These are phyloP conservation scores for Syngnathus typhle DNA, from an alignment of 2,113 vertebrate genomes.

Conservation along the genomic window DNA sequence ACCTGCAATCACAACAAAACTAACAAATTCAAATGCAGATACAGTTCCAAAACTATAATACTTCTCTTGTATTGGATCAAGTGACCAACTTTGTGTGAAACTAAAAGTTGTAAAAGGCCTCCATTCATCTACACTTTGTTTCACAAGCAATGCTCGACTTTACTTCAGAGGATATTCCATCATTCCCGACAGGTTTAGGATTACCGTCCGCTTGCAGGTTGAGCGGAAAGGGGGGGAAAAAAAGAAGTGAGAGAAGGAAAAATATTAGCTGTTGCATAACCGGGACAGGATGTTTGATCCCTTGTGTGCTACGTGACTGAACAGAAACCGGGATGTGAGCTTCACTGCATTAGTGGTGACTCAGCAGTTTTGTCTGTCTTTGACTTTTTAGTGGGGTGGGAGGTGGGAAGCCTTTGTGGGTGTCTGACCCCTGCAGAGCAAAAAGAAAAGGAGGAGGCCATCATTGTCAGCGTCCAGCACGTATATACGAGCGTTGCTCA, in stretches of 20 bases:
- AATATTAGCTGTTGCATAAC: conserved; percentile 24
- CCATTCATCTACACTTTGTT: not conserved
- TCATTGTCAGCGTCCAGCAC: conserved; percentile 33
- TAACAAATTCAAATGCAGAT: no score
- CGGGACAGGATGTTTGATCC: not conserved
- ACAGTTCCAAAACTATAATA: no score
- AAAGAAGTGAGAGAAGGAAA: conserved; percentile 5
- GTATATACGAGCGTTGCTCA: conserved; percentile 55
- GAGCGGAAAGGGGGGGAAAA: not conserved
- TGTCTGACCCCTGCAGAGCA: conserved; percentile 40
- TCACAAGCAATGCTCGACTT: not conserved
- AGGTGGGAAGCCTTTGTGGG: conserved; percentile 47
- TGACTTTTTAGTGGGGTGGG: conserved; percentile 42
- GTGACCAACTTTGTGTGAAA: not conserved
- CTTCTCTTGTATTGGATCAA: not conserved
- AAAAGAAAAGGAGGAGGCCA: conserved; percentile 45
- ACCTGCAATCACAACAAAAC: no score
- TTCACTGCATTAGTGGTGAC: conserved; percentile 48
- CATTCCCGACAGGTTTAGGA: conserved; percentile 13
- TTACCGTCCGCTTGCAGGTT: not conserved
- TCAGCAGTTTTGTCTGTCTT: conserved; percentile 49
- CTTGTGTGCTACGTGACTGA: not conserved
- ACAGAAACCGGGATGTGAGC: not conserved
- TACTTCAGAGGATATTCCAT: conserved; percentile 11
- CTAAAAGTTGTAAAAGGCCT: not conserved